Conservation (phyloP, 2,113 vertebrate genomes). For the Mystacornis crossleyi region DNA sequence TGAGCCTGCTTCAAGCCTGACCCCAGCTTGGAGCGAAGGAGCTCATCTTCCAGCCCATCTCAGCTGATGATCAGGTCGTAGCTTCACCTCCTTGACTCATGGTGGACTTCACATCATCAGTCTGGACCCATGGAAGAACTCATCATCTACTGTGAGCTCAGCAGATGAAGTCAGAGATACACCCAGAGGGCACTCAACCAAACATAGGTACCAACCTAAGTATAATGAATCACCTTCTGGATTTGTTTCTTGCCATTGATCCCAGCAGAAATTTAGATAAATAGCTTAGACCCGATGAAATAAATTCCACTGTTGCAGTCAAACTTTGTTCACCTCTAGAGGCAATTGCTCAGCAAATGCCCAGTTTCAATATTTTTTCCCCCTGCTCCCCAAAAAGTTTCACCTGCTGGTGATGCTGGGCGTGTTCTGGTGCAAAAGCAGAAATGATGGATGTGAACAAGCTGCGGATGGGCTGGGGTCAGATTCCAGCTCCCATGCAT, state of each 20-base stretch:
- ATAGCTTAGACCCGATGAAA: neutral
- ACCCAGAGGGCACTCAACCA: neutral
- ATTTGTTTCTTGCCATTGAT: neutral
- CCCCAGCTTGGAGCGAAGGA: neutral
- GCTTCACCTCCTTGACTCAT: conserved; percentile 24
- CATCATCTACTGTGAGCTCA: neutral
- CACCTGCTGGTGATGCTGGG: neutral
- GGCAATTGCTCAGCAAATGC: conserved; percentile 1
- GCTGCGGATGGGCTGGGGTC: neutral
- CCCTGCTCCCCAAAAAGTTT: neutral
- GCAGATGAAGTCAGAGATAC: neutral
- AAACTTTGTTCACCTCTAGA: neutral
- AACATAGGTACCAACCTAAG: neutral
- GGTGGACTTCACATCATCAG: neutral
- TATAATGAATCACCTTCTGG: neutral
- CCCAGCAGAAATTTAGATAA: neutral
- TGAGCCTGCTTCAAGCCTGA: neutral
- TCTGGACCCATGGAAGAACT: neutral
- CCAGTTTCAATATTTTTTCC: rapidly evolving
- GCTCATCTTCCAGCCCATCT: neutral
- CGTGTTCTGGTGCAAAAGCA: neutral
- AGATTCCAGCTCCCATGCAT: neutral
- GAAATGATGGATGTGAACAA: neutral
- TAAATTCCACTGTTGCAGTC: neutral
- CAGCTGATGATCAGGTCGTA: neutral